phyloP scores from a whole-genome alignment of 2,113 vertebrate species.

The Hoplias malabaricus region DNA sequence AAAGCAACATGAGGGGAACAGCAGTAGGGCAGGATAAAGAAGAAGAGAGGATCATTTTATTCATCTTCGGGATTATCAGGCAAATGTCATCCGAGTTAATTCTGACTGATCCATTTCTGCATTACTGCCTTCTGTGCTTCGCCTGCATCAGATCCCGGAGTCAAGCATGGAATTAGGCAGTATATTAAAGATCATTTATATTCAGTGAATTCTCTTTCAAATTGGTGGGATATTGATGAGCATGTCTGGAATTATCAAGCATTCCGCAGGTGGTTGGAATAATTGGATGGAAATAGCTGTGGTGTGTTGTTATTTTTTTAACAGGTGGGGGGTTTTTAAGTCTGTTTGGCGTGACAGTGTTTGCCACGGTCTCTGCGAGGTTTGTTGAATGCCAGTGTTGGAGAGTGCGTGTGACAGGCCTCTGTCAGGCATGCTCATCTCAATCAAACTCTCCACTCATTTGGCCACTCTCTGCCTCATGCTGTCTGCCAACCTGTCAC shows the following conservation, averaged over 20 bases:
- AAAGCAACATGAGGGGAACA: not conserved
- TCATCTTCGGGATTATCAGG: not conserved
- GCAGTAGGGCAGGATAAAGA: constrained; percentile 2
- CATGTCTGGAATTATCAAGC: constrained; percentile 33
- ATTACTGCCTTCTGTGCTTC: not conserved
- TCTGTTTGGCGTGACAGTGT: not conserved
- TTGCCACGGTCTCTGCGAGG: not conserved
- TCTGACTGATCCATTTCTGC: not conserved
- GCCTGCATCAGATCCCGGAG: not conserved
- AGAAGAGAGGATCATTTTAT: constrained; percentile 9
- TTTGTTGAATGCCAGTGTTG: not conserved
- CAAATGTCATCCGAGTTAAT: constrained; percentile 8
- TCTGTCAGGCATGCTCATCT: constrained; percentile 51
- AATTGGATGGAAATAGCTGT: not conserved
- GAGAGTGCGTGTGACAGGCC: constrained; percentile 42
- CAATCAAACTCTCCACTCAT: constrained; percentile 49
- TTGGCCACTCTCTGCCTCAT: constrained; percentile 52
- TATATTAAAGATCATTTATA: constrained; percentile 16
- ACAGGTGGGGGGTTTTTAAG: not conserved
- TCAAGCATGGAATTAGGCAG: not conserved
- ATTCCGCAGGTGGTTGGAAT: constrained; percentile 11
- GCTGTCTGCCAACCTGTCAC: constrained; percentile 32
- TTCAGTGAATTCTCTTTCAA: constrained; percentile 26
- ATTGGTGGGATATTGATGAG: constrained; percentile 32
- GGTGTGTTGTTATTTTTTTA: not conserved